These are phyloP conservation scores for Spodoptera exigua DNA, from an alignment of 2,888 invertebrate genomes.

Conservation along the genomic window DNA sequence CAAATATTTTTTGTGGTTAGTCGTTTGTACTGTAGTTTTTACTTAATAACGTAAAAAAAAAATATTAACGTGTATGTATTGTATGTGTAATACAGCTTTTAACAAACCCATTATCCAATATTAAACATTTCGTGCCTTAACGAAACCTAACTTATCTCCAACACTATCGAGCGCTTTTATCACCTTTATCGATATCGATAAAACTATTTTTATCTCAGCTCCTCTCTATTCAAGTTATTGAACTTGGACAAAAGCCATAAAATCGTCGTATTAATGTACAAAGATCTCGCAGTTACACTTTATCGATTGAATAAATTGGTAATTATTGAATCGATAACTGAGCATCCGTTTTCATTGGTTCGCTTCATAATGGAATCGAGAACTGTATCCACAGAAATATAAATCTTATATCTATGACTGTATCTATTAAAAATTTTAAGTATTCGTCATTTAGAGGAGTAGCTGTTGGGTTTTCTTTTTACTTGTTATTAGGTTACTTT, in stretches of 20 bases:
- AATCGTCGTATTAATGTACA: constrained; percentile 34
- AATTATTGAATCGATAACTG: constrained; percentile 1
- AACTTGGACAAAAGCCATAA: constrained; percentile 40
- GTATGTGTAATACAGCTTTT: constrained; percentile 10
- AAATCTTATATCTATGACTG: too few species aligned
- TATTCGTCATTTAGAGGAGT: background rate
- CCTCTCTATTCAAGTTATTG: constrained; percentile 57
- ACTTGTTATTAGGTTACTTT: too few species aligned
- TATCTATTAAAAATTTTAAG: constrained; percentile 15
- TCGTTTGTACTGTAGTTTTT: too few species aligned
- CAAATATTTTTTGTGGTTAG: too few species aligned
- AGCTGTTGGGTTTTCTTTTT: too few species aligned
- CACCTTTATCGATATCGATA: constrained; percentile 31
- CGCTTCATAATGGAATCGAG: constrained; percentile 2
- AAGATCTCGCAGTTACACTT: constrained; percentile 15
- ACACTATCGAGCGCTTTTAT: constrained; percentile 37
- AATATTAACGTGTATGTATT: background rate
- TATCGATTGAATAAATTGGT: constrained; percentile 23
- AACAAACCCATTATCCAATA: background rate
- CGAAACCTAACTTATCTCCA: constrained; percentile 36
- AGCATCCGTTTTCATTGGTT: constrained; percentile 5
- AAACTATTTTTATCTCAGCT: constrained; percentile 38
- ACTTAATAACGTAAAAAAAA: too few species aligned
- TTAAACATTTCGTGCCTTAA: constrained; percentile 27
- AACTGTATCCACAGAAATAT: too few species aligned